Conservation (phyloP, 2,888 invertebrate genomes). For the Tiliacea citrago region DNA sequence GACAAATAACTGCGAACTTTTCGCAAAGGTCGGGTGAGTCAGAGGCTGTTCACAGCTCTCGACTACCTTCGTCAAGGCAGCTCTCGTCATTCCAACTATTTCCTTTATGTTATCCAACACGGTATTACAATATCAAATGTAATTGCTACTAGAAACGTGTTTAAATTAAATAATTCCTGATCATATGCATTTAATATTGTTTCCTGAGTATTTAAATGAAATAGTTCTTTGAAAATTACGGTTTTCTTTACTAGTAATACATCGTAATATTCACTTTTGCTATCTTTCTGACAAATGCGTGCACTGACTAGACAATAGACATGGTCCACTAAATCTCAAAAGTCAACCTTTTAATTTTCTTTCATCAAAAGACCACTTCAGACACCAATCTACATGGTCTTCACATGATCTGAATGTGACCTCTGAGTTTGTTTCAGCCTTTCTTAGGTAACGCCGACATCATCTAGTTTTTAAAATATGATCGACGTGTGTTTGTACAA, state of each 20-base stretch:
- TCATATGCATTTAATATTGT: constrained; percentile 28
- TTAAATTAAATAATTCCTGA: constrained; percentile 31
- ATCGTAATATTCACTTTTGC: background rate
- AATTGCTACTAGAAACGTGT: constrained; percentile 12
- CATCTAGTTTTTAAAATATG: too few species aligned
- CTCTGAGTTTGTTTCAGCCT: too few species aligned
- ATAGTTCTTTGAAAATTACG: background rate
- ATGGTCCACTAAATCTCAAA: too few species aligned
- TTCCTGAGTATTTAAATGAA: constrained; percentile 14
- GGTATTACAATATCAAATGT: constrained; percentile 27
- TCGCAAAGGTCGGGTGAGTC: constrained; percentile 55
- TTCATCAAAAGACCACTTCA: too few species aligned
- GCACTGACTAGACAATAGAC: too few species aligned
- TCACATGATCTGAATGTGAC: too few species aligned
- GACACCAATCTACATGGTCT: too few species aligned
- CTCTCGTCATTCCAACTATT: constrained; percentile 45
- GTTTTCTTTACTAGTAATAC: background rate
- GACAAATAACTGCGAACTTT: constrained; percentile 41
- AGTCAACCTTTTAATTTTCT: too few species aligned
- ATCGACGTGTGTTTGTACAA: too few species aligned
- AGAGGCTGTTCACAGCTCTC: constrained; percentile 35
- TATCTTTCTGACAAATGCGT: background rate
- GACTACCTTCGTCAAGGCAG: constrained; percentile 54
- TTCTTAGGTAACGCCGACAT: background rate
- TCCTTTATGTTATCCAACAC: constrained; percentile 50